Conservation (phyloP, 1,140 invertebrate genomes). For the Drosophila murphyi region DNA sequence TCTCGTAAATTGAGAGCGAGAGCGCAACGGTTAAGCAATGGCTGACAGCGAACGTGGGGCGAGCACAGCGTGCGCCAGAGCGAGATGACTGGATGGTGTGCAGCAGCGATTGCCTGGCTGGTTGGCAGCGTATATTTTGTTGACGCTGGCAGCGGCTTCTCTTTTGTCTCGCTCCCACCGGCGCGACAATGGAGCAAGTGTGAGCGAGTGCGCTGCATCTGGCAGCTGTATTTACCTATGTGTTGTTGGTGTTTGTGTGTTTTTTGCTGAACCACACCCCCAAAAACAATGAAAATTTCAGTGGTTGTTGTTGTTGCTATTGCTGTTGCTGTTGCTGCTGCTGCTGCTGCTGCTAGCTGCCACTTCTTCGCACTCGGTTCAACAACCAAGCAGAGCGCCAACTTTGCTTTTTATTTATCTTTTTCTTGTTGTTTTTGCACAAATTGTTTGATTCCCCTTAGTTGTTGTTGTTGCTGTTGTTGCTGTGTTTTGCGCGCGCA, state of each 20-base stretch:
- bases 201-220: conserved; percentile 40
- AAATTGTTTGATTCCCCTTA: conserved; percentile 47
- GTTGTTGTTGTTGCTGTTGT: conserved; percentile 28
- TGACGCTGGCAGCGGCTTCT: conserved; percentile 11
- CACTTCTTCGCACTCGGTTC: conserved; percentile 55
- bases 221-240: conserved; percentile 76
- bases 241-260: conserved; percentile 63
- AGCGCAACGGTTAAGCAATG: conserved; percentile 63
- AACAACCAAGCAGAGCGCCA: conserved; percentile 59
- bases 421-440: conserved; percentile 36
- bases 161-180: not conserved
- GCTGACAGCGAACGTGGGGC: conserved; percentile 40
- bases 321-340: conserved; percentile 17
- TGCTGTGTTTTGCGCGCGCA: conserved; percentile 64
- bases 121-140: conserved; percentile 6
- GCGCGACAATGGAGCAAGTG: not conserved
- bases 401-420: conserved; percentile 28
- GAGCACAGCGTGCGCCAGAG: not conserved
- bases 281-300: conserved; percentile 40
- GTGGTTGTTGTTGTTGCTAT: not conserved
- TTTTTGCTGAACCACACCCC: conserved; percentile 69
- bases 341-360: conserved; percentile 17
- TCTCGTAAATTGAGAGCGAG: conserved; percentile 1
- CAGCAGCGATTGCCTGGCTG: conserved; percentile 28
- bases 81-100: conserved; percentile 27